A percentile compares a stretch with the other conserved stretches of the same genome.
phyloP scores from a whole-genome alignment of 2,113 vertebrate species.

The Hipposideros armiger region DNA sequence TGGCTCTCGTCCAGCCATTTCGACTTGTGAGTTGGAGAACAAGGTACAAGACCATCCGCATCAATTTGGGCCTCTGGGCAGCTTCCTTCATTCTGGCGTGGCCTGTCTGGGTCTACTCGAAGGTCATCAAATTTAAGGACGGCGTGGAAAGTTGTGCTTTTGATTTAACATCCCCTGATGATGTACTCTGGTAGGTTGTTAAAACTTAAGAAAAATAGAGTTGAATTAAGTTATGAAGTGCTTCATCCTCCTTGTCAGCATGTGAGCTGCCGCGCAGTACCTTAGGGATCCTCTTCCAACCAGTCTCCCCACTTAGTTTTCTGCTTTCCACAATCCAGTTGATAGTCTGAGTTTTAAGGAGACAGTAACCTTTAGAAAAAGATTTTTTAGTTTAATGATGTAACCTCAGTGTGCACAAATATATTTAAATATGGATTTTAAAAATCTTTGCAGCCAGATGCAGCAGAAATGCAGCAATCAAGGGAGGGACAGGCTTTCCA shows the following conservation, averaged over 20 bases:
- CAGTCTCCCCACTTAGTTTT: not conserved
- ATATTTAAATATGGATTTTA: slow-evolving; percentile 43
- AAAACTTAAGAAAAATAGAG: slow-evolving; percentile 62
- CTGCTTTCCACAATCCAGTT: slow-evolving; percentile 32
- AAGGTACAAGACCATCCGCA: slow-evolving; percentile 82
- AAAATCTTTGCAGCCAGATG: not conserved
- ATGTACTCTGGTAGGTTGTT: slow-evolving; percentile 84
- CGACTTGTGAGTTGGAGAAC: slow-evolving; percentile 81
- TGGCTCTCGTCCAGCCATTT: slow-evolving; percentile 87
- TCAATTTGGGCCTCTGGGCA: slow-evolving; percentile 86
- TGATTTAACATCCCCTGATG: slow-evolving; percentile 84
- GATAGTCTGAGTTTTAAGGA: slow-evolving; percentile 48
- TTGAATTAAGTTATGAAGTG: slow-evolving; percentile 73
- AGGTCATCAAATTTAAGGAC: slow-evolving; percentile 87
- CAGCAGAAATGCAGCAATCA: not conserved
- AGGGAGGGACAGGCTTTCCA: not conserved
- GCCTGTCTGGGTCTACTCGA: slow-evolving; percentile 85
- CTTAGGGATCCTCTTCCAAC: not conserved
- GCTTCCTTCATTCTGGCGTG: slow-evolving; percentile 82
- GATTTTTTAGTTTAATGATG: slow-evolving; percentile 29
- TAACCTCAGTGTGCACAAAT: not conserved
- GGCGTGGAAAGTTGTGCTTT: slow-evolving; percentile 87
- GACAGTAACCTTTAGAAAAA: slow-evolving; percentile 35
- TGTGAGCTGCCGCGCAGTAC: not conserved
- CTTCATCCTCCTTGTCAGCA: slow-evolving; percentile 63